phyloP scores from a whole-genome alignment of 2,888 invertebrate genomes.

The Lissonota sp. region DNA sequence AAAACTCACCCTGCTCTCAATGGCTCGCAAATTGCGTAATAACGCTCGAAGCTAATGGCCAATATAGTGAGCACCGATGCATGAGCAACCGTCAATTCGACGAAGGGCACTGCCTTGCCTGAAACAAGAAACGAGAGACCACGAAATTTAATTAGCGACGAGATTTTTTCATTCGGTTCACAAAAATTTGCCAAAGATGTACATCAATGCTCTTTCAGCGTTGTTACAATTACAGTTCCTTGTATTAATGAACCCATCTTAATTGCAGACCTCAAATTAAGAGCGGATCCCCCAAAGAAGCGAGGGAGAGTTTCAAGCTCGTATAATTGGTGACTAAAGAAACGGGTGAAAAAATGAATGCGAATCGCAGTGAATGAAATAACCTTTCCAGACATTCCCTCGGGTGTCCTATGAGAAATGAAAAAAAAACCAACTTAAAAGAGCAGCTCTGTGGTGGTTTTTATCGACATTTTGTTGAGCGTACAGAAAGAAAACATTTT shows the following conservation, averaged over 20 bases:
- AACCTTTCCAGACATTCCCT: neutral
- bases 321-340: neutral
- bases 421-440: neutral
- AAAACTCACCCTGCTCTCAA: conserved; percentile 89
- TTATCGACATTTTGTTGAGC: conserved; percentile 5
- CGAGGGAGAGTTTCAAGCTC: neutral
- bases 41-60: conserved; percentile 96
- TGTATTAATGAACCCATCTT: neutral
- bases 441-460: conserved; percentile 3
- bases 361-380: neutral
- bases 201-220: too few species aligned
- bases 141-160: conserved; percentile 14
- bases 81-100: conserved; percentile 96
- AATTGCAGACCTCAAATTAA: neutral
- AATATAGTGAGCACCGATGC: conserved; percentile 96
- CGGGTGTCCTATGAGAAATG: neutral
- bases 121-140: conserved; percentile 78
- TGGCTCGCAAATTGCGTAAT: conserved; percentile 96
- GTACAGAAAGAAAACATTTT: too few species aligned
- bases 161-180: neutral
- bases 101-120: conserved; percentile 97
- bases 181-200: neutral
- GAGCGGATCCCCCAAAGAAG: neutral
- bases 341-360: too few species aligned
- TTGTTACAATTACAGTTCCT: neutral